These are phyloP conservation scores for Oenanthe melanoleuca DNA, from an alignment of 2,113 vertebrate genomes.

Conservation along the genomic window DNA sequence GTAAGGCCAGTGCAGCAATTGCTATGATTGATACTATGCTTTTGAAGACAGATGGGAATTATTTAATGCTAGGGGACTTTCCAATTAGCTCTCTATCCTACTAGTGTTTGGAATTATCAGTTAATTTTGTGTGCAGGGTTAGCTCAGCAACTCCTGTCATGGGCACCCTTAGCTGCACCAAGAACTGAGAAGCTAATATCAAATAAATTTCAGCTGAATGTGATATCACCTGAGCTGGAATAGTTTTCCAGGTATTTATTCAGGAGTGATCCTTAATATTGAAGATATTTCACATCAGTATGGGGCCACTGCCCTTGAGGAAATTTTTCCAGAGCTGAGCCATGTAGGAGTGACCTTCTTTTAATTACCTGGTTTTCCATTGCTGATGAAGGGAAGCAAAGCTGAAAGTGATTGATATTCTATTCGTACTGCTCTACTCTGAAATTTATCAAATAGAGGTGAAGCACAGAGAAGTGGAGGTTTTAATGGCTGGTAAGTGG, in stretches of 20 bases:
- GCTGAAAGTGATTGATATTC: background rate
- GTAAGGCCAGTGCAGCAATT: background rate
- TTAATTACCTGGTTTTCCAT: background rate
- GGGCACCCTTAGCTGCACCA: background rate
- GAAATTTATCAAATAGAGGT: background rate
- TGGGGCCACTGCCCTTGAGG: background rate
- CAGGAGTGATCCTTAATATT: background rate
- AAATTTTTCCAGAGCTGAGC: background rate
- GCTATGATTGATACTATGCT: background rate
- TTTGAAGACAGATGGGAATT: conserved; percentile 52
- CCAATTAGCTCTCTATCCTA: conserved; percentile 6
- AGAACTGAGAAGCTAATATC: background rate
- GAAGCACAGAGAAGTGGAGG: background rate
- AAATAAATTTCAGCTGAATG: background rate
- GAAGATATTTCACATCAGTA: background rate
- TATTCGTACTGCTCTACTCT: background rate
- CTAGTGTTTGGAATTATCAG: background rate
- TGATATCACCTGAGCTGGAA: background rate
- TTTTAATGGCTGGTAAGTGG: background rate
- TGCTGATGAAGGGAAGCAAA: background rate
- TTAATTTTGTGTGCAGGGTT: background rate
- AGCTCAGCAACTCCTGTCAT: background rate
- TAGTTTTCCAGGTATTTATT: background rate
- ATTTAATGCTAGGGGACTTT: conserved; percentile 42
- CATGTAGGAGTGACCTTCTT: background rate